Evolutionary conservation across 2,797 vertebrate genomes (phyloP).

Genomic region (Saguinus oedipus): DNA sequence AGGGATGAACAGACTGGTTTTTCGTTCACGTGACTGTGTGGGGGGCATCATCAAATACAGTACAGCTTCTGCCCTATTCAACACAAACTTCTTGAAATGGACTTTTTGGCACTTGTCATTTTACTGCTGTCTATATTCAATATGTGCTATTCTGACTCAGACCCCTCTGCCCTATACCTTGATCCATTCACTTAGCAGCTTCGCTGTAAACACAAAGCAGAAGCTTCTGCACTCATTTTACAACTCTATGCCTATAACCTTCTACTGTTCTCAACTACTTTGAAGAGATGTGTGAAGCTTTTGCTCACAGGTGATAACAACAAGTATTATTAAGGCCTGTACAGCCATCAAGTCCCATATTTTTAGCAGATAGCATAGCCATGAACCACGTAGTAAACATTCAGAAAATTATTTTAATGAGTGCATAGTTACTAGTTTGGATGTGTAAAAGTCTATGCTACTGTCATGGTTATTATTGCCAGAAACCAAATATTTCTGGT

Average conservation of each 20-base stretch:
- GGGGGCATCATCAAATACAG: background rate
- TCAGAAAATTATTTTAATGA: background rate
- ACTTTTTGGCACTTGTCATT: background rate
- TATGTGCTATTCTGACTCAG: background rate
- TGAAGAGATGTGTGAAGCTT: slow-evolving; percentile 9
- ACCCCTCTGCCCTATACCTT: background rate
- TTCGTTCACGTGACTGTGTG: background rate
- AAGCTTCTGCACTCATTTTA: background rate
- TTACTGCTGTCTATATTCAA: background rate
- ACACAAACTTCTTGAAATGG: background rate
- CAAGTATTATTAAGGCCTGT: background rate
- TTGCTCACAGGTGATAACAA: background rate
- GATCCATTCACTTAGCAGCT: background rate
- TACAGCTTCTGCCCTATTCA: background rate
- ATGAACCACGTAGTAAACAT: background rate
- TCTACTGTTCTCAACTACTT: background rate
- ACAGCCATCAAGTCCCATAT: background rate
- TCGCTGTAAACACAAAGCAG: background rate
- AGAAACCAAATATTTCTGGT: background rate
- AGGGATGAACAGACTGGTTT: background rate
- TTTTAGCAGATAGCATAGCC: background rate
- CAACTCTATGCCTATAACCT: background rate
- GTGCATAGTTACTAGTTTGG: background rate
- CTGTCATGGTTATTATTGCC: background rate
- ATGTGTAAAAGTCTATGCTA: background rate